Conservation (phyloP, 2,888 invertebrate genomes). For the Chouioia cunea region DNA sequence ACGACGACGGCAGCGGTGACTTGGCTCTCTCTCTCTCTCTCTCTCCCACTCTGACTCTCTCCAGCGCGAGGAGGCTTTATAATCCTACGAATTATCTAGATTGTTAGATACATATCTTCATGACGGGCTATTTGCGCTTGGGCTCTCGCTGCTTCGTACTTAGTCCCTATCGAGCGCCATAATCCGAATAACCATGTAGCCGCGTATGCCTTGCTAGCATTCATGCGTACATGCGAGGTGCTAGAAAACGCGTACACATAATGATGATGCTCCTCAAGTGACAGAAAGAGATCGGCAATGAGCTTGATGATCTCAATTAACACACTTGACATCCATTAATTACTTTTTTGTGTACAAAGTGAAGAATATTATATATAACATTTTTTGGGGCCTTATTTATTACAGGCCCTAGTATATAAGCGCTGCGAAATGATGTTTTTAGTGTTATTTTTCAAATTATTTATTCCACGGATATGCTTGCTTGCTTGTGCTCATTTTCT, state of each 20-base stretch:
- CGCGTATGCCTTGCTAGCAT: no score
- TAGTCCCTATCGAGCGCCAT: slow-evolving; percentile 11
- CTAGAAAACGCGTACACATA: slow-evolving; percentile 19
- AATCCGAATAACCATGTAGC: slow-evolving; percentile 28
- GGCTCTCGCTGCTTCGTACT: neutral
- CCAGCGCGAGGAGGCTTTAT: slow-evolving; percentile 10
- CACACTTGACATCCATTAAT: neutral
- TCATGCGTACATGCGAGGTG: neutral
- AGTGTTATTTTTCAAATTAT: no score
- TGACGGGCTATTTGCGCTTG: slow-evolving; percentile 20
- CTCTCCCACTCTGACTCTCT: no score
- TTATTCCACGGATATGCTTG: no score
- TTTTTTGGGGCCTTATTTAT: slow-evolving; percentile 5
- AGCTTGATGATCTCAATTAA: slow-evolving; percentile 21
- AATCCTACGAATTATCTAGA: slow-evolving; percentile 43
- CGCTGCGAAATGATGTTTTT: no score
- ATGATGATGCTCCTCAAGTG: slow-evolving; percentile 22
- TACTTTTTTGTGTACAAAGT: no score
- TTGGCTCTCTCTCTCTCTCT: no score
- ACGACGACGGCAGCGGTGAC: no score
- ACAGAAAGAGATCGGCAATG: no score
- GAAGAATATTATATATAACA: slow-evolving; percentile 31
- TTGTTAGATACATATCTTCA: slow-evolving; percentile 45
- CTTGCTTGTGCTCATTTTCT: no score
- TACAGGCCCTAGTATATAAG: neutral